Evolutionary conservation across 2,113 vertebrate species (phyloP).

Genomic region (Oostethus manadensis): DNA sequence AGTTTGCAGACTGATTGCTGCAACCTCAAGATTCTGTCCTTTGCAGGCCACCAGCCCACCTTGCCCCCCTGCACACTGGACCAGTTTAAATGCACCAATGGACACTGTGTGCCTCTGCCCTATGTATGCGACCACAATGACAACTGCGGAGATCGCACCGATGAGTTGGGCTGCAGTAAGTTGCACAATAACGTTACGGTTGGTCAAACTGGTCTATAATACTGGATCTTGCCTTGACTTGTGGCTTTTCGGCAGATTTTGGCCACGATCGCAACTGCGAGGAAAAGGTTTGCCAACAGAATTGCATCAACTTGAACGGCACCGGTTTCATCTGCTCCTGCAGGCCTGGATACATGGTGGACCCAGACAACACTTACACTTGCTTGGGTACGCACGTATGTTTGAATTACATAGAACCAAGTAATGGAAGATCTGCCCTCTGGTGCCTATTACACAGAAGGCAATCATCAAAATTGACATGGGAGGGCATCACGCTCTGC

Average conservation of each 20-base stretch:
- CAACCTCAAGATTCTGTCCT: neutral
- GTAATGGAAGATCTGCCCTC: neutral
- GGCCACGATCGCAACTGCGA: slow-evolving; percentile 79
- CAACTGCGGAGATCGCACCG: slow-evolving; percentile 85
- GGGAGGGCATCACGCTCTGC: too few species aligned
- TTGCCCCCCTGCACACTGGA: slow-evolving; percentile 78
- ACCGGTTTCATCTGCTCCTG: slow-evolving; percentile 91
- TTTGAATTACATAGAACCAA: neutral
- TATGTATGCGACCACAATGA: slow-evolving; percentile 85
- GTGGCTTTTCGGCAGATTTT: slow-evolving; percentile 65
- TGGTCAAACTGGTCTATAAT: neutral
- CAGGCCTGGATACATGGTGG: slow-evolving; percentile 74
- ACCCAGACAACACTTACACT: slow-evolving; percentile 74
- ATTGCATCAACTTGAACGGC: slow-evolving; percentile 81
- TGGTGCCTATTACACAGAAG: too few species aligned
- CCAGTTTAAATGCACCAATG: slow-evolving; percentile 87
- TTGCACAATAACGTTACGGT: slow-evolving; percentile 25
- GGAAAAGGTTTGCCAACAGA: slow-evolving; percentile 85
- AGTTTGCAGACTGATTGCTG: neutral
- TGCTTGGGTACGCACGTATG: slow-evolving; percentile 64
- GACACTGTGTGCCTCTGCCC: slow-evolving; percentile 77
- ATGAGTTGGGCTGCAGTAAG: slow-evolving; percentile 91
- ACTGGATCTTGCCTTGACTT: neutral
- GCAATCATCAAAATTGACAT: too few species aligned
- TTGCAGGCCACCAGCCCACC: slow-evolving; percentile 78